These are phyloP conservation scores for Urechis unicinctus DNA, from an alignment of 2,888 invertebrate species.

Conservation along the genomic window DNA sequence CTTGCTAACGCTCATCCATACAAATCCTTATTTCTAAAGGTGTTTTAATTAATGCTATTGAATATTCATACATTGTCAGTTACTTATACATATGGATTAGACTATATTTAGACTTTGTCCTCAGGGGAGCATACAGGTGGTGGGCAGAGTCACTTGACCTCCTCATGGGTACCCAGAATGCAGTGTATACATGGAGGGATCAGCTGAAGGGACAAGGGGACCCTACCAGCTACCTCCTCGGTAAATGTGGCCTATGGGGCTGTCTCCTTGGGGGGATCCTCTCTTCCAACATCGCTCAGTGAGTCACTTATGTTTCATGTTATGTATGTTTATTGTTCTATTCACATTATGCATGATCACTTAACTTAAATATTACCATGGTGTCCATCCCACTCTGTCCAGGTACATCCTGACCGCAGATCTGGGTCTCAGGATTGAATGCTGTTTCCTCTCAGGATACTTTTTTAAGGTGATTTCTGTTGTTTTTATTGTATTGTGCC, in stretches of 20 bases:
- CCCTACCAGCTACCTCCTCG: conserved; percentile 31
- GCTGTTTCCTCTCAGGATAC: conserved; percentile 46
- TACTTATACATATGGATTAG: too few species aligned
- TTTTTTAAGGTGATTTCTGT: conserved; percentile 39
- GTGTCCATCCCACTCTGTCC: conserved; percentile 5
- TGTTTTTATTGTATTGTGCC: neutral
- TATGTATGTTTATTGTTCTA: neutral
- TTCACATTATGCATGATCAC: too few species aligned
- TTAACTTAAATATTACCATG: neutral
- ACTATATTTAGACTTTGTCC: too few species aligned
- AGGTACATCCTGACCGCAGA: conserved; percentile 46
- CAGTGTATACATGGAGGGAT: conserved; percentile 35
- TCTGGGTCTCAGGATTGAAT: conserved; percentile 41
- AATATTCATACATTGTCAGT: too few species aligned
- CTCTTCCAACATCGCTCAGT: conserved; percentile 49
- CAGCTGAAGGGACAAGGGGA: conserved; percentile 24
- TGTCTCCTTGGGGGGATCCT: conserved; percentile 44
- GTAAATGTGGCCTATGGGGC: conserved; percentile 48
- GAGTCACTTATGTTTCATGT: conserved; percentile 15
- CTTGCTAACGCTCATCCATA: too few species aligned
- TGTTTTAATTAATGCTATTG: too few species aligned
- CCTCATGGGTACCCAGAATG: conserved; percentile 35
- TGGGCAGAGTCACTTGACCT: conserved; percentile 44
- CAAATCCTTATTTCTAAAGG: too few species aligned
- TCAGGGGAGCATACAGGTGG: conserved; percentile 42